Evolutionary conservation across 2,113 vertebrate species (phyloP).

Genomic region (Megaptera novaeangliae): DNA sequence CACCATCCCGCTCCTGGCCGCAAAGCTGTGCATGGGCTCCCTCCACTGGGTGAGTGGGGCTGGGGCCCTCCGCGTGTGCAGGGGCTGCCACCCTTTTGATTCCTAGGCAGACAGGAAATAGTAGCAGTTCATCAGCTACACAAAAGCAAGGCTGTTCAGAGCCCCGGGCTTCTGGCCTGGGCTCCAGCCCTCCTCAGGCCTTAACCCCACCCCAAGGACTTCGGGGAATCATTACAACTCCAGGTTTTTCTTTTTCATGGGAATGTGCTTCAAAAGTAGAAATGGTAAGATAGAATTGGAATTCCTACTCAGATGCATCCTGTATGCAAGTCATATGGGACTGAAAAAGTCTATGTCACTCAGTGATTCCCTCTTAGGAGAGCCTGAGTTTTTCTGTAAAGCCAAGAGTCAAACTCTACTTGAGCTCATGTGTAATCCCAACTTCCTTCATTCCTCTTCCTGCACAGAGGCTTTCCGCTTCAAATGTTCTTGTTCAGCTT

Average conservation of each 20-base stretch:
- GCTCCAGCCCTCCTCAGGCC: not conserved
- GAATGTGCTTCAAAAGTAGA: not conserved
- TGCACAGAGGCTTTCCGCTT: not conserved
- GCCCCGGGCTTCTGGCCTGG: not conserved
- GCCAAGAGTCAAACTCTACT: not conserved
- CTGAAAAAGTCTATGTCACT: rapidly evolving
- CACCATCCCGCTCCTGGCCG: slow-evolving; percentile 94
- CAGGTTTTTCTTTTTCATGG: not conserved
- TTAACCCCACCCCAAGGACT: not conserved
- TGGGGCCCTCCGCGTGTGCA: rapidly evolving
- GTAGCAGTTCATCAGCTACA: rapidly evolving
- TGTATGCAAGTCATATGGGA: rapidly evolving
- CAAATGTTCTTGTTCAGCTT: not conserved
- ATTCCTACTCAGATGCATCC: not conserved
- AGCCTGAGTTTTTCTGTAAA: not conserved
- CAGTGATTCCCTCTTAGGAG: not conserved
- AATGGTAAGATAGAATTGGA: rapidly evolving
- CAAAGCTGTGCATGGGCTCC: slow-evolving; percentile 96
- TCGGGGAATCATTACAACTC: rapidly evolving
- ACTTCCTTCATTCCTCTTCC: not conserved
- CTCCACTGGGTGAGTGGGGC: slow-evolving; percentile 94
- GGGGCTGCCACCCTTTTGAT: not conserved
- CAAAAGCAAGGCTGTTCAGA: not conserved
- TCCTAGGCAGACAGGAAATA: not conserved
- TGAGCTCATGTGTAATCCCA: not conserved